Evolutionary conservation across 2,113 vertebrate genomes (phyloP).

Genomic region (Bostrychus sinensis): DNA sequence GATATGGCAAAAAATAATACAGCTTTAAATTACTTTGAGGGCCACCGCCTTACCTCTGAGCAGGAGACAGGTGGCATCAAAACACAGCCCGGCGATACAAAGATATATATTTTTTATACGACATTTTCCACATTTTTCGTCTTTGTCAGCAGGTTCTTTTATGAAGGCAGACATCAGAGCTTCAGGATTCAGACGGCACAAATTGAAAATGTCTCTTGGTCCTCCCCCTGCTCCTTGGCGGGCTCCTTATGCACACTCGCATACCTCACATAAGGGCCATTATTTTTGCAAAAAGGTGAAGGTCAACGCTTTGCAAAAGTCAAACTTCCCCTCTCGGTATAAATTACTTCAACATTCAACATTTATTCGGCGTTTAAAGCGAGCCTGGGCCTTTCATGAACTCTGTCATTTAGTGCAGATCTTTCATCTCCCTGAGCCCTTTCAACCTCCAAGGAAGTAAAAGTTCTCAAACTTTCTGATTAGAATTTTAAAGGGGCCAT

Average conservation of each 20-base stretch:
- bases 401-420: slow-evolving; percentile 2
- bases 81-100: not conserved
- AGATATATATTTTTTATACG: too few relatives aligned
- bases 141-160: not conserved
- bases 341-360: slow-evolving; percentile 11
- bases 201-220: not conserved
- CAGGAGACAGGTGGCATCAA: not conserved
- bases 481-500: not conserved
- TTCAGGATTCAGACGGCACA: not conserved
- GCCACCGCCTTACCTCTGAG: not conserved
- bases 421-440: slow-evolving; percentile 3
- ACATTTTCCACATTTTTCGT: not conserved
- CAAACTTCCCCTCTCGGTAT: slow-evolving; percentile 7
- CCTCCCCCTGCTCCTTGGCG: not conserved
- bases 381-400: slow-evolving; percentile 4
- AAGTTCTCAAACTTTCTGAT: not conserved
- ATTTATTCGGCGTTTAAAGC: slow-evolving; percentile 4
- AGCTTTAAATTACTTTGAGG: not conserved
- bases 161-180: not conserved
- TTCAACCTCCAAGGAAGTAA: slow-evolving; percentile 4
- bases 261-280: slow-evolving; percentile 6
- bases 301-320: slow-evolving; percentile 7
- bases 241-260: not conserved
- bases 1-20: not conserved
- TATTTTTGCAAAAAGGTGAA: slow-evolving; percentile 15